These are phyloP conservation scores for Agrenia bidenticulata DNA, from an alignment of 2,888 invertebrate species.

Conservation along the genomic window DNA sequence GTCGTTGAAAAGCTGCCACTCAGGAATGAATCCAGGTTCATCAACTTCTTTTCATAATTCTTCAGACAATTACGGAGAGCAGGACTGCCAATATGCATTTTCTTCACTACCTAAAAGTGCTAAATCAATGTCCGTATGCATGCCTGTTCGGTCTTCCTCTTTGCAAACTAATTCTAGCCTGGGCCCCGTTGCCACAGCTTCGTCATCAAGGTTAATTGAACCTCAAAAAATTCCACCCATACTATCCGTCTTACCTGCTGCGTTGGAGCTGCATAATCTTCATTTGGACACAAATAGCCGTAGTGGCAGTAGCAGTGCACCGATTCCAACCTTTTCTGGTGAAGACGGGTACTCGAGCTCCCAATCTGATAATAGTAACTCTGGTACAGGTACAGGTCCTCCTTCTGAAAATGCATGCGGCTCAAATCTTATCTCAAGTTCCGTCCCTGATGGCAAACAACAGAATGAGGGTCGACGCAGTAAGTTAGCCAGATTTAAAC, in stretches of 20 bases:
- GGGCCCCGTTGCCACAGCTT: background rate
- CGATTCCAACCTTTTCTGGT: slow-evolving; percentile 29
- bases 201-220: background rate
- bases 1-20: background rate
- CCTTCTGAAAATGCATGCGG: background rate
- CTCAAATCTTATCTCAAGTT: no score
- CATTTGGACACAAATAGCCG: slow-evolving; percentile 5
- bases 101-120: slow-evolving; percentile 50
- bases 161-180: background rate
- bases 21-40: background rate
- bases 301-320: slow-evolving; percentile 11
- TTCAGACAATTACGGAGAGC: background rate
- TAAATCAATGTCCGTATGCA: slow-evolving; percentile 52
- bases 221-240: background rate
- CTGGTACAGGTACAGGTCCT: background rate
- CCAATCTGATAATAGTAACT: slow-evolving; percentile 50
- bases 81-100: slow-evolving; percentile 31
- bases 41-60: slow-evolving; percentile 7
- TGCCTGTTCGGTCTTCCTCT: slow-evolving; percentile 33
- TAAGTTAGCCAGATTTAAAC: slow-evolving; percentile 56
- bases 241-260: background rate
- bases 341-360: slow-evolving; percentile 60
- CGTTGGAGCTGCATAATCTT: slow-evolving; percentile 15
- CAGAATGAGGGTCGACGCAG: slow-evolving; percentile 29
- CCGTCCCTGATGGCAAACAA: background rate